Base-by-base conservation (phyloP, 2,888 invertebrate species). In the Phyto melanocephala region DNA sequence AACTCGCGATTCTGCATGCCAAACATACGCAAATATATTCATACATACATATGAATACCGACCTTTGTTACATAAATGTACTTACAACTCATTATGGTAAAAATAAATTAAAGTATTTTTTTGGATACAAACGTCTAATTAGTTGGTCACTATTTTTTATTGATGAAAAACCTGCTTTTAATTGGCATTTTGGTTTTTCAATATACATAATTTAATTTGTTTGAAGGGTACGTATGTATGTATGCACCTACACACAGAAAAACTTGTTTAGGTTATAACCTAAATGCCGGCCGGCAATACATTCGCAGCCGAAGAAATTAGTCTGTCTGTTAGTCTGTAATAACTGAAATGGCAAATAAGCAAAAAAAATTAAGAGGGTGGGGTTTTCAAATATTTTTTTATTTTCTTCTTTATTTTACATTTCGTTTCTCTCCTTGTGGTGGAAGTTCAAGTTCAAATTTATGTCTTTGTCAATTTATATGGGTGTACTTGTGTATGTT, bases 371-470 rank as follows among this genome's bases (percentile, higher is more conserved):
- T 35, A 58, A 1, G 35, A 65, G 56, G 70, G 45, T 70, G 70
- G 33, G 33, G 24, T 70, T 47, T 56, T 24, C 13, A 8, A 7
- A 13, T 33, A 56, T 40, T 28, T 35, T n/a, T n/a, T n/a, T n/a
- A n/a, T 35, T 15, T 47, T 28, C 17, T 35, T 13, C n/a, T 2
- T 40, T 20, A 47, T 15, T 22, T 22, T 13, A 47, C 20, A 13
- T 22, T 45, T 33, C 13, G 47, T 17, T 47, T 65, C 17, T 50
- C 13, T 17, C 37, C n/a, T 58, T 35, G 40, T 35, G 52, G 54
- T 52, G 54, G 74, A 81, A 81, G 81, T 81, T 81, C 81, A 81
- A 81, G 81, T 81, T 81, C 78, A 81, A 81, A 74, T 58, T 56
- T 63, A 40, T 63, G 17, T 70, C 47, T 56, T 70, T 28, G 17